These are phyloP conservation scores for Eremobia ochroleuca DNA, from an alignment of 2,888 invertebrate species.

Conservation along the genomic window DNA sequence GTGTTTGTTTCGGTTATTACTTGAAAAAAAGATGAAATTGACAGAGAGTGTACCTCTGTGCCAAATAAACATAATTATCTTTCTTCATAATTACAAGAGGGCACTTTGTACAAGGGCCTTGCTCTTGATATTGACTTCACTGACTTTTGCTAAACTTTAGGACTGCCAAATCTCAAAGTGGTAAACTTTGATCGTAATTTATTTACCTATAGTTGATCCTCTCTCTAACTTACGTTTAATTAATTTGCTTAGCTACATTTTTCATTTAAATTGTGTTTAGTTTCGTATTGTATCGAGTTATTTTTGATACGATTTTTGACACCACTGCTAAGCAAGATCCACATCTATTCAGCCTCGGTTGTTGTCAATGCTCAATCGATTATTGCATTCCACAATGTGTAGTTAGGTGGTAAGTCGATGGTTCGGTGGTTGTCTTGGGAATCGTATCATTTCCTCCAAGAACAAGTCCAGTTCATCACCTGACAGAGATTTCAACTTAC, in stretches of 20 bases:
- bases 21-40: no score
- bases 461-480: not conserved
- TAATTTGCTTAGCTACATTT: not conserved
- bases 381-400: not conserved
- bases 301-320: not conserved
- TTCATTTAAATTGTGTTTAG: not conserved
- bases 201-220: slow-evolving; percentile 18
- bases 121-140: slow-evolving; percentile 4
- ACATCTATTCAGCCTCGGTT: not conserved
- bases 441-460: not conserved
- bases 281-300: not conserved
- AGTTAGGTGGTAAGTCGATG: not conserved
- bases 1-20: no score
- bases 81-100: not conserved
- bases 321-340: not conserved
- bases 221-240: not conserved
- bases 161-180: not conserved
- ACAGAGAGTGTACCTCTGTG: no score
- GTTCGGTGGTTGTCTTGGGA: not conserved
- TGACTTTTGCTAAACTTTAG: slow-evolving; percentile 13
- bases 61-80: not conserved
- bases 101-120: not conserved
- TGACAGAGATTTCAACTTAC: slow-evolving; percentile 81
- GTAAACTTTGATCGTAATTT: slow-evolving; percentile 13
- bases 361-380: no score